Percentiles rank a stretch among this genome's conserved stretches.
Evolutionary conservation across 2,888 invertebrate species (phyloP).

Genomic region (Cistogaster globosa): DNA sequence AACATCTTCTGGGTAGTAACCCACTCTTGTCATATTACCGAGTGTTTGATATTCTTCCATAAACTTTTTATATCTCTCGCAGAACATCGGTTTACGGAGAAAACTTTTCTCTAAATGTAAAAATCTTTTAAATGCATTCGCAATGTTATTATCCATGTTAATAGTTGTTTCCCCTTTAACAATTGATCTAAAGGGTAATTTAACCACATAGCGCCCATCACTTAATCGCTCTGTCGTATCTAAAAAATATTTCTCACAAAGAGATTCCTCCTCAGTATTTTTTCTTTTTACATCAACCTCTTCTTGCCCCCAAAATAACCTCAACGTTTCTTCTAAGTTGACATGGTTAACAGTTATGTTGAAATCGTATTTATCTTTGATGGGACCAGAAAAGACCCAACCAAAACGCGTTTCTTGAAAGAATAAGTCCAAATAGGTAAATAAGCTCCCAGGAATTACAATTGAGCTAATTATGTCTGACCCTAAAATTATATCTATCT

Average conservation of each 20-base stretch:
- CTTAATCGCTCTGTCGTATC: slow-evolving; percentile 22
- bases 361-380: neutral
- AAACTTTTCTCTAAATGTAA: slow-evolving; percentile 39
- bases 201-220: slow-evolving; percentile 29
- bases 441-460: slow-evolving; percentile 11
- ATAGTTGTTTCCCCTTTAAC: neutral
- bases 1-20: slow-evolving; percentile 37
- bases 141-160: slow-evolving; percentile 27
- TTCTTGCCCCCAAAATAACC: slow-evolving; percentile 17
- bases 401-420: slow-evolving; percentile 38
- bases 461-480: slow-evolving; percentile 29
- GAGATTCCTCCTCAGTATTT: slow-evolving; percentile 5
- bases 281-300: slow-evolving; percentile 19
- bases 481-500: slow-evolving; percentile 45
- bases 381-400: slow-evolving; percentile 52
- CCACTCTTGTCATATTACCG: slow-evolving; percentile 36
- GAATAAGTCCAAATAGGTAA: slow-evolving; percentile 37
- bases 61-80: slow-evolving; percentile 39
- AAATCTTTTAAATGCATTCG: slow-evolving; percentile 37
- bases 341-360: slow-evolving; percentile 29
- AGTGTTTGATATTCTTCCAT: slow-evolving; percentile 55
- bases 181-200: slow-evolving; percentile 32
- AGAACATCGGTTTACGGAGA: slow-evolving; percentile 25
- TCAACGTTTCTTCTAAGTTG: slow-evolving; percentile 31
- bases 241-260: slow-evolving; percentile 46